Evolutionary conservation across 2,113 vertebrate genomes (phyloP), one percentile per base, ranked within the genome.

Genomic region (Vicugna pacos): DNA sequence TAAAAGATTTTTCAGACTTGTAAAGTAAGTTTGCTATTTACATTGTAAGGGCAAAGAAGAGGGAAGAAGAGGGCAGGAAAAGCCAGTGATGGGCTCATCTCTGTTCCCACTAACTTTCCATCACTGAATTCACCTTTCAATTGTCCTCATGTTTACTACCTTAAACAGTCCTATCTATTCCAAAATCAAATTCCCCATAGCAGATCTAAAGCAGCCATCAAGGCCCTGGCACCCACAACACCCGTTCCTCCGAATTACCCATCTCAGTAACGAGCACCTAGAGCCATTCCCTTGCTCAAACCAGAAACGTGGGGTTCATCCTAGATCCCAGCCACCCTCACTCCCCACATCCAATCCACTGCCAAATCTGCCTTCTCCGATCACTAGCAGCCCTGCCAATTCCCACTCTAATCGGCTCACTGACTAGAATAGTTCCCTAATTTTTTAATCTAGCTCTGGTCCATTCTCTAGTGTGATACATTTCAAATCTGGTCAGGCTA

Each of bases 391-490:
- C 42, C 42, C 52, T 38, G 42, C 52, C n/a, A 9, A 30, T 48
- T 26, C 52, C 52, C 28, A 84, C 13, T 60, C 48, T 73, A 91
- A n/a, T 24, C 0, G 1, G 58, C 46, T 22, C 75, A 35, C 8
- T 70, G 79, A 38, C 56, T 32, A 76, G 15, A 42, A 48, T 2
- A 35, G 48, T 69, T 28, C 30, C 35, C 35, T 89, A 12, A 38
- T 64, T 56, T 76, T 48, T 26, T 3, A 48, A 60, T 72, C 76
- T 42, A 70, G 15, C 11, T 22, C 80, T 26, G 26, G 30, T 92
- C 60, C 22, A 75, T 20, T 83, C 72, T 97, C 69, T 30, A 58
- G 35, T 10, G 60, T 48, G 69, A 76, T 54, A 42, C 90, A 97
- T 72, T 81, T 73, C 77, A 48, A 50, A 87, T 77, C 81, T 72